Percentiles rank a stretch among this genome's conserved stretches.
phyloP scores from a whole-genome alignment of 2,888 invertebrate genomes.

The Ypsolopha scabrella region DNA sequence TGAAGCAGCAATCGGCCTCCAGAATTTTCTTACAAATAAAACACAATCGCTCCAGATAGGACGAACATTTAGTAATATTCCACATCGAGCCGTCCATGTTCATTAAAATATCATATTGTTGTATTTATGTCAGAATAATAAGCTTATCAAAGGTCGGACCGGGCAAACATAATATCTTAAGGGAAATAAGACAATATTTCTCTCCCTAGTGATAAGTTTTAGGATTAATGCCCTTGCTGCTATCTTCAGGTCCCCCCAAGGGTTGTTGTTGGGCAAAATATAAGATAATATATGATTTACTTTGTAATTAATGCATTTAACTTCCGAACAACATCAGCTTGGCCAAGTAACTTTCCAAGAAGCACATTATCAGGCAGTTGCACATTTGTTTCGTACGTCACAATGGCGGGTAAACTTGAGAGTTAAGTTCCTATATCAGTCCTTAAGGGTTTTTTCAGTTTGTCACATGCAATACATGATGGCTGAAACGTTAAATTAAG shows the following conservation, averaged over 20 bases:
- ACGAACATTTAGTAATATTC: conserved; percentile 40
- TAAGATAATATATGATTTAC: neutral
- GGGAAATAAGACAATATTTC: conserved; percentile 24
- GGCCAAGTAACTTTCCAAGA: neutral
- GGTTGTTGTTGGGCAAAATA: conserved; percentile 15
- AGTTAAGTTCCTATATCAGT: no score
- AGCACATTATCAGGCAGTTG: no score
- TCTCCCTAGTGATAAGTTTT: conserved; percentile 31
- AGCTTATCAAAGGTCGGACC: conserved; percentile 56
- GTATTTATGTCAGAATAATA: conserved; percentile 60
- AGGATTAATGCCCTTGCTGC: conserved; percentile 28
- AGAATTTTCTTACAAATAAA: no score
- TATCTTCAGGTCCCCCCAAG: conserved; percentile 29
- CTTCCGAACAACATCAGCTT: neutral
- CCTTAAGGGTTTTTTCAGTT: no score
- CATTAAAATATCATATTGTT: neutral
- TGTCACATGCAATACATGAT: no score
- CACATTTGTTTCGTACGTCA: no score
- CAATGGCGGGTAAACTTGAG: no score
- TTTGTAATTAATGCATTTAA: neutral
- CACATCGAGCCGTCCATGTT: conserved; percentile 49
- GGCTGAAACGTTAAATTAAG: no score
- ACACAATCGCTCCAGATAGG: no score
- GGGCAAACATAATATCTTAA: conserved; percentile 38
- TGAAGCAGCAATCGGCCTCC: no score